Evolutionary conservation across 1,140 invertebrate species (phyloP).

Genomic region (Gonatopus flavifemur): DNA sequence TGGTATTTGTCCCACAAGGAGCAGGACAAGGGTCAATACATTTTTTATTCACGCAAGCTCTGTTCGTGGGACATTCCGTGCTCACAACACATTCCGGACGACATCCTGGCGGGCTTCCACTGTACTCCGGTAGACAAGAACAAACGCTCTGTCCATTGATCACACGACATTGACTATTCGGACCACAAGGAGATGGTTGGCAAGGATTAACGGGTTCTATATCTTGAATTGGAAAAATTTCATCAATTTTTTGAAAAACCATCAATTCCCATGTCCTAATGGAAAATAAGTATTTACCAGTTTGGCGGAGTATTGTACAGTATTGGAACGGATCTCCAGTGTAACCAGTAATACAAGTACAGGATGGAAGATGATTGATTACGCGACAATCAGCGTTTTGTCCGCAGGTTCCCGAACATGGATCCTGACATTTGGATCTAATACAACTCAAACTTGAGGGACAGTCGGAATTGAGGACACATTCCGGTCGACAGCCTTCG

Average conservation of each 20-base stretch:
- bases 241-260: background rate
- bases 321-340: conserved; percentile 59
- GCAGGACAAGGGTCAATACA: conserved; percentile 60
- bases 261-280: no score
- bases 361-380: conserved; percentile 56
- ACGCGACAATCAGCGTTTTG: conserved; percentile 60
- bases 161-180: conserved; percentile 35
- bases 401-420: conserved; percentile 61
- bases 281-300: background rate
- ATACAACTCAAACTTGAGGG: conserved; percentile 55
- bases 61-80: conserved; percentile 54
- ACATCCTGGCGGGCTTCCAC: conserved; percentile 58
- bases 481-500: conserved; percentile 56
- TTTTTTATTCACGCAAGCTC: conserved; percentile 53
- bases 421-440: conserved; percentile 58
- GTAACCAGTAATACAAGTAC: conserved; percentile 56
- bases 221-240: background rate
- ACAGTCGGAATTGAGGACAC: conserved; percentile 58
- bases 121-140: conserved; percentile 50
- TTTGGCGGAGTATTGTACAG: conserved; percentile 37
- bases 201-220: conserved; percentile 35
- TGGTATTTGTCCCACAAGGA: conserved; percentile 58
- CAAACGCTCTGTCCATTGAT: conserved; percentile 6
- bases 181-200: conserved; percentile 58
- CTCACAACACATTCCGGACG: conserved; percentile 57